A percentile compares a stretch with the other conserved stretches of the same genome.
Evolutionary conservation across 2,888 invertebrate genomes (phyloP).

Genomic region (Rosalia funebris): DNA sequence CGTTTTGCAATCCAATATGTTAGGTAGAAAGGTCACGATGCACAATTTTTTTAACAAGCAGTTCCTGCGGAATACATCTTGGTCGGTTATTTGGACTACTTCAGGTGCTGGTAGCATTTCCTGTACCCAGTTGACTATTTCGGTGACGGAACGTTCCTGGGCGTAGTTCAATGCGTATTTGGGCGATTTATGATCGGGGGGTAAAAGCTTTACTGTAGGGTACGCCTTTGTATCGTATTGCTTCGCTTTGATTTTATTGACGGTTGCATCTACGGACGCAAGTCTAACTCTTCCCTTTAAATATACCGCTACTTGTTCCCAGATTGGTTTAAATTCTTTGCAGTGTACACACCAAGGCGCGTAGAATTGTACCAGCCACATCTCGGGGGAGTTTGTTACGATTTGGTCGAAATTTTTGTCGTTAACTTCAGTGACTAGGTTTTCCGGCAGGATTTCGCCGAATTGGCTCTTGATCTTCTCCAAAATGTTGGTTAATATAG

Average conservation of each 20-base stretch:
- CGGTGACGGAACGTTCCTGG: conserved; percentile 84
- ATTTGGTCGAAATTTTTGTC: conserved; percentile 91
- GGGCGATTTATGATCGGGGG: conserved; percentile 74
- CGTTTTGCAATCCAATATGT: conserved; percentile 93
- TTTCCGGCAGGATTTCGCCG: conserved; percentile 52
- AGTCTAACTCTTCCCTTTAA: conserved; percentile 92
- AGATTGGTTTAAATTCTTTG: conserved; percentile 91
- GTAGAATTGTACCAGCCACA: conserved; percentile 95
- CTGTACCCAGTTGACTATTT: conserved; percentile 86
- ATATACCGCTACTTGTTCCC: conserved; percentile 77
- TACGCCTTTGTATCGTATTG: conserved; percentile 88
- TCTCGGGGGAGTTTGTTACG: conserved; percentile 86
- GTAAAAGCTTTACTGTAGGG: conserved; percentile 92
- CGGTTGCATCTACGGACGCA: conserved; percentile 92
- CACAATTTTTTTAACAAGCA: conserved; percentile 90
- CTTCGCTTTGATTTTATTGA: conserved; percentile 78
- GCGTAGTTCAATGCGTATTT: conserved; percentile 72
- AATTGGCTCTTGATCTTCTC: conserved; percentile 18
- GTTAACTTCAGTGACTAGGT: conserved; percentile 81
- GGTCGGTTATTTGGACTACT: conserved; percentile 81
- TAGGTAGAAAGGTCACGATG: conserved; percentile 88
- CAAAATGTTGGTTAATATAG: conserved; percentile 68
- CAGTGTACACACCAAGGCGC: conserved; percentile 95
- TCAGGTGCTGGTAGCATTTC: conserved; percentile 70
- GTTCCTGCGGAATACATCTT: conserved; percentile 64